Evolutionary conservation across 2,888 invertebrate species (phyloP).

Genomic region (Uropetala carovei): DNA sequence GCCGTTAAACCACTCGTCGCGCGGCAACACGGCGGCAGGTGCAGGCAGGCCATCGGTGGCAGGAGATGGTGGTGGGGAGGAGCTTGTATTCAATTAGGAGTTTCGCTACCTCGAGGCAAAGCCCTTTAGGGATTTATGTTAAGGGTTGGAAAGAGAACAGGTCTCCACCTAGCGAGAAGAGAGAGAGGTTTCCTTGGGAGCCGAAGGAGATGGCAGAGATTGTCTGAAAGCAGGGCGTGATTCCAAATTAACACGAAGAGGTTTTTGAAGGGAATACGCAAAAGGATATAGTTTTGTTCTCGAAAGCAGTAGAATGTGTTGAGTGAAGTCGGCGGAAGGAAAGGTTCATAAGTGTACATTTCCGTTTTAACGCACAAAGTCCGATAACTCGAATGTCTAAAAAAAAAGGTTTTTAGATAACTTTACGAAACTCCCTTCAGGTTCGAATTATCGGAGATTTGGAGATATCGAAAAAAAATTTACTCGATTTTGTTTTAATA

Average conservation of each 20-base stretch:
- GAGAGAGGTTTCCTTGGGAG: slow-evolving; percentile 20
- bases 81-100: slow-evolving; percentile 63
- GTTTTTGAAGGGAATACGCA: not conserved
- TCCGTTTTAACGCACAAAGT: too few relatives aligned
- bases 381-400: too few relatives aligned
- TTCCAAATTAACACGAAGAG: slow-evolving; percentile 40
- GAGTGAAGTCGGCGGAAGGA: too few relatives aligned
- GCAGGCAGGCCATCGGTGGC: not conserved
- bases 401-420: too few relatives aligned
- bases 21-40: not conserved
- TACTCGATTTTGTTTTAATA: too few relatives aligned
- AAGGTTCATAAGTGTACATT: too few relatives aligned
- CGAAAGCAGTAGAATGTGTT: too few relatives aligned
- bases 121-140: slow-evolving; percentile 58
- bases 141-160: slow-evolving; percentile 37
- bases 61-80: not conserved
- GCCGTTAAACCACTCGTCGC: not conserved
- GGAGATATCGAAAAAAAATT: too few relatives aligned
- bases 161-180: too few relatives aligned
- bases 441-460: too few relatives aligned
- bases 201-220: slow-evolving; percentile 36
- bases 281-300: not conserved
- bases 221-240: slow-evolving; percentile 20
- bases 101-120: slow-evolving; percentile 48
- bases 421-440: too few relatives aligned